Conservation (phyloP, 1,140 invertebrate genomes). For the Ganaspis sp. region DNA sequence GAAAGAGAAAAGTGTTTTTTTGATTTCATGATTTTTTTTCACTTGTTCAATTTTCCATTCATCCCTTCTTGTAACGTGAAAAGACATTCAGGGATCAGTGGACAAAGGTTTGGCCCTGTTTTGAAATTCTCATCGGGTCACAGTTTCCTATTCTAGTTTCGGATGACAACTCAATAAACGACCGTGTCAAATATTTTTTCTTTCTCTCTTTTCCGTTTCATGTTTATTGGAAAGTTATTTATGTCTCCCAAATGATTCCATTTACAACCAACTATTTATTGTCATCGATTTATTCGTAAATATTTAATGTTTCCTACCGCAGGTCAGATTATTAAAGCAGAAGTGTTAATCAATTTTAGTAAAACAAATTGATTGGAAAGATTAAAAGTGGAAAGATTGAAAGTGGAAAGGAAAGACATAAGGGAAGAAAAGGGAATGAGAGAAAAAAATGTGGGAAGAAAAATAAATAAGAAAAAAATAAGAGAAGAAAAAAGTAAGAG, state of each 20-base stretch:
- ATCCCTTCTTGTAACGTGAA: not conserved
- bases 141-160: not conserved
- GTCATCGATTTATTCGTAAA: not conserved
- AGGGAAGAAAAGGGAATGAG: too few relatives aligned
- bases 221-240: not conserved
- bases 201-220: not conserved
- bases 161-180: not conserved
- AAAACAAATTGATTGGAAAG: too few relatives aligned
- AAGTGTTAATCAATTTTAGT: too few relatives aligned
- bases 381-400: too few relatives aligned
- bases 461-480: too few relatives aligned
- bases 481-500: too few relatives aligned
- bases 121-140: not conserved
- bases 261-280: not conserved
- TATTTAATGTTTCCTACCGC: too few relatives aligned
- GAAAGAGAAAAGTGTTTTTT: not conserved
- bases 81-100: not conserved
- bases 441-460: too few relatives aligned
- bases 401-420: too few relatives aligned
- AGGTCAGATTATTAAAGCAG: too few relatives aligned
- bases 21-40: not conserved
- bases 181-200: not conserved
- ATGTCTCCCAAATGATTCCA: not conserved
- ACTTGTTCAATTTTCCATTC: not conserved
- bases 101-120: not conserved